Base-by-base conservation (phyloP, 2,888 invertebrate genomes). In the Aphrophora alni region DNA sequence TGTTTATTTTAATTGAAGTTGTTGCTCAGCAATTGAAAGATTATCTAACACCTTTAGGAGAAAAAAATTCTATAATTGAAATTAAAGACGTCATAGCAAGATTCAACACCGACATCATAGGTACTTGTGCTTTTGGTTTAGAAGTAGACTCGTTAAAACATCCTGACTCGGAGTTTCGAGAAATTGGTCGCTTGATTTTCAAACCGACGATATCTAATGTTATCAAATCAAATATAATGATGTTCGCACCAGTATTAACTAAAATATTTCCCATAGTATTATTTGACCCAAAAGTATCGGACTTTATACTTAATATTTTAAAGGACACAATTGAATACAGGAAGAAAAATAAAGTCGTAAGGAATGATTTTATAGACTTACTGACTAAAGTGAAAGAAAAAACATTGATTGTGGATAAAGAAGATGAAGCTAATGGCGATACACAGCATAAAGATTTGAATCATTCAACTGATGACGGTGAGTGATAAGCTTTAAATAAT, bases 91-190 rank as follows among this genome's bases (percentile, higher is more conserved):
- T 89, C 26, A 89, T 90, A 86, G 91, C 91, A 0, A 89, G 90
- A 84, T 91, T 89, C 80, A 91, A 91, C 0, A 85, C 91, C 78
- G 91, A 91, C 86, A 90, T 90, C 0, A 91, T 91, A 80, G 91
- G 91, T n/a, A 89, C 89, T 25, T 90, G 90, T 86, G 91, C 91
- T 21, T 91, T 91, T 87, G 91, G 91, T 7, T n/a, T n/a, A n/a
- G n/a, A n/a, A n/a, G 89, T 89, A 82, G 89, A 90, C 83, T 90
- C 90, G 8, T 85, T 90, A n/a, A 88, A 87, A 75, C 88, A 89
- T 83, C 88, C 88, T 83, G 89, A 90, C 83, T 89, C 90, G 1
- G 88, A 90, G 83, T 91, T 91, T 72, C 72, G 72, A n/a, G 33
- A 72, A 8, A 25, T 26, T 3, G 78, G 78, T 71, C 12, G 38